These are phyloP conservation scores for Dipodomys stephensi DNA, from an alignment of 2,113 vertebrate genomes.

Conservation along the genomic window DNA sequence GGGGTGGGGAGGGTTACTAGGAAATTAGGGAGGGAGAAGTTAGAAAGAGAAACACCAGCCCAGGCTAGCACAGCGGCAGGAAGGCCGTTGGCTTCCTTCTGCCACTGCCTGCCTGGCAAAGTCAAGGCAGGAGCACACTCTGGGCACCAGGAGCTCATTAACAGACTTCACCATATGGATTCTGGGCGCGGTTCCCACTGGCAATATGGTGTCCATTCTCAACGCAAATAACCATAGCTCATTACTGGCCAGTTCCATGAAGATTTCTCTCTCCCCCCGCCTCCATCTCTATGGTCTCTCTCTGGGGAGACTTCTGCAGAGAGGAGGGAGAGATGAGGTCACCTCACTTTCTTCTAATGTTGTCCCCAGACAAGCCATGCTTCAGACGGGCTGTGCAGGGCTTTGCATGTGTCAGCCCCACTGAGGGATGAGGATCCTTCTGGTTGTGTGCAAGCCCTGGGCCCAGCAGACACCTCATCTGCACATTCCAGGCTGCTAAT, in stretches of 20 bases:
- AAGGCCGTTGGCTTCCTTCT: conserved; percentile 10
- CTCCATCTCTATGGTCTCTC: not conserved
- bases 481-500: conserved; percentile 60
- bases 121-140: not conserved
- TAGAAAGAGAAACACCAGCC: not conserved
- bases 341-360: not conserved
- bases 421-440: conserved; percentile 49
- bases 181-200: conserved; percentile 39
- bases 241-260: conserved; percentile 7
- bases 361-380: not conserved
- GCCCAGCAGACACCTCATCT: conserved; percentile 59
- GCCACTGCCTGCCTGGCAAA: conserved; percentile 40
- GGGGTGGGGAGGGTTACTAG: not conserved
- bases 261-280: not conserved
- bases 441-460: not conserved
- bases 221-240: conserved; percentile 21
- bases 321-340: conserved; percentile 15
- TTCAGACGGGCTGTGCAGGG: fast-evolving
- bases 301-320: not conserved
- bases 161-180: conserved; percentile 52
- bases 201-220: conserved; percentile 55
- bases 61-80: not conserved
- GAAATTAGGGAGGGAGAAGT: not conserved
- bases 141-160: conserved; percentile 50
- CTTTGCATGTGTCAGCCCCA: conserved; percentile 14